Conservation (phyloP, 2,797 vertebrate species). For the Chelmon rostratus region DNA sequence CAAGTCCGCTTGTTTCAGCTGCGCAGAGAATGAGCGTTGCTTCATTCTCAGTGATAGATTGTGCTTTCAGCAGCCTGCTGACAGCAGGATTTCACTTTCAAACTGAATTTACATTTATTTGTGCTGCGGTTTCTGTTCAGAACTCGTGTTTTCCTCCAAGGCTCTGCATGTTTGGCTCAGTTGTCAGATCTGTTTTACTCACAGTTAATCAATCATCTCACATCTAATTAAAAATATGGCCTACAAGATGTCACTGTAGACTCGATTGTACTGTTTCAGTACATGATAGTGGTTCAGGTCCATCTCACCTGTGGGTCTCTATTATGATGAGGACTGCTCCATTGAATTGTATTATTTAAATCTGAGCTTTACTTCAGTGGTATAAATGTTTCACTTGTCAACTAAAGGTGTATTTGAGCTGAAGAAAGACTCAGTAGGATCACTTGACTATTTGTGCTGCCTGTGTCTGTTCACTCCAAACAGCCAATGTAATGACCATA, state of each 20-base stretch:
- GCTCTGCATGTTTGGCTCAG: background rate
- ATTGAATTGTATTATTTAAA: background rate
- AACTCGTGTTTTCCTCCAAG: background rate
- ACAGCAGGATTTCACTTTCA: constrained; percentile 18
- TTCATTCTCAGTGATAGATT: constrained; percentile 20
- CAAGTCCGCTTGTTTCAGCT: constrained; percentile 41
- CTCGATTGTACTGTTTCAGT: background rate
- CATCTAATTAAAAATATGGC: background rate
- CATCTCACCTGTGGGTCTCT: background rate
- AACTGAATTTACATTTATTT: background rate
- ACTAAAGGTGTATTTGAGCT: background rate
- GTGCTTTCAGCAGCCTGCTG: background rate
- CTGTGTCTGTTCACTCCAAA: background rate
- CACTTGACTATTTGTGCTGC: background rate
- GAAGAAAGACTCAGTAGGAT: background rate
- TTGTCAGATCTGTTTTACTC: constrained; percentile 2
- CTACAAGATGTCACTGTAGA: background rate
- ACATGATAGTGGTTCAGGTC: background rate
- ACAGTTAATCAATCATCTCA: background rate
- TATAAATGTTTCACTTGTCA: background rate
- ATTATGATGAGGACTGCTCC: background rate
- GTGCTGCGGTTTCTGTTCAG: background rate
- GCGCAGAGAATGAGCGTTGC: background rate
- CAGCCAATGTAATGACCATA: background rate
- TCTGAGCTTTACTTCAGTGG: background rate